Conservation (phyloP, 1,140 invertebrate species). For the Brachystomella parvula region DNA sequence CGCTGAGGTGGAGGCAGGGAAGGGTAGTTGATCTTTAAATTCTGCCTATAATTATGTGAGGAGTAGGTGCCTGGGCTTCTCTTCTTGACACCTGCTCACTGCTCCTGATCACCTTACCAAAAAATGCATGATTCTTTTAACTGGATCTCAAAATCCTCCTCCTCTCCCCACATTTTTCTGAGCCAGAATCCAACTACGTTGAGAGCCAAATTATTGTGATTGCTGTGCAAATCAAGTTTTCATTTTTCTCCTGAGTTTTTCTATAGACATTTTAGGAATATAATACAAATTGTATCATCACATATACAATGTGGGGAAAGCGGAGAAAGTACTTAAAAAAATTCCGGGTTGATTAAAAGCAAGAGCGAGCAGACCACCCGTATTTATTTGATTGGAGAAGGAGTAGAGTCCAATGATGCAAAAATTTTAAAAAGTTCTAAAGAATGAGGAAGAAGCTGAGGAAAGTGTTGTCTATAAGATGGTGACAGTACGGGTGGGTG, state of each 20-base stretch:
- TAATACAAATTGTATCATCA: no score
- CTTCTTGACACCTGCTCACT: background rate
- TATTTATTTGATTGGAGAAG: background rate
- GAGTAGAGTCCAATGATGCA: background rate
- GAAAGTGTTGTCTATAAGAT: slow-evolving; percentile 7
- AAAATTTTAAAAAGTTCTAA: background rate
- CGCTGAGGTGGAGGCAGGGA: background rate
- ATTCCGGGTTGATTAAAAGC: background rate
- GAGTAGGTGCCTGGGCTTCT: background rate
- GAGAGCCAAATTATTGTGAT: no score
- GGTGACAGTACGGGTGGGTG: background rate
- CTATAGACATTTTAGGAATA: no score
- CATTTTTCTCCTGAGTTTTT: no score
- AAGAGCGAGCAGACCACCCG: background rate
- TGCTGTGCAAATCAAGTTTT: no score
- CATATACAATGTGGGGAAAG: no score
- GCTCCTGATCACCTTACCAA: background rate
- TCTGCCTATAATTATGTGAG: background rate
- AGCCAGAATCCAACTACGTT: no score
- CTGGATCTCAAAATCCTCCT: no score
- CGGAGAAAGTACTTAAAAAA: no score
- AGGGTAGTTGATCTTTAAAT: background rate
- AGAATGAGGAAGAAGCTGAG: background rate
- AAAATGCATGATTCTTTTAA: background rate
- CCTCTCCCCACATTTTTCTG: no score